A percentile compares a stretch with the other conserved stretches of the same genome.
These are phyloP conservation scores for Microplitis manilae DNA, from an alignment of 2,888 invertebrate species.

Conservation along the genomic window DNA sequence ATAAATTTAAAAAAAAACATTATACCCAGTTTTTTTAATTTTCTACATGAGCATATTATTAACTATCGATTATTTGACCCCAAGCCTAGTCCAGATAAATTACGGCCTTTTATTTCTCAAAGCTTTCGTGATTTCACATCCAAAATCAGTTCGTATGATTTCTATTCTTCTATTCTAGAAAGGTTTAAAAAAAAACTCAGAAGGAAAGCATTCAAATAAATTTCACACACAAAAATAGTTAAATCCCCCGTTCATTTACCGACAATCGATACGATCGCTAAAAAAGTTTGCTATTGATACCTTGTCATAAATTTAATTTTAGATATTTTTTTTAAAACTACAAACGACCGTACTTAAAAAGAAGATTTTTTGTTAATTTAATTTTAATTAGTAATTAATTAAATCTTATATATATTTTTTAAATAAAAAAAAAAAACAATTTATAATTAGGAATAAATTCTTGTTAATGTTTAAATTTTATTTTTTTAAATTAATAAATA, in stretches of 20 bases:
- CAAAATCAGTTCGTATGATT: no score
- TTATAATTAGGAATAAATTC: not conserved
- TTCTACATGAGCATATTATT: no score
- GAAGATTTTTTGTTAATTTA: not conserved
- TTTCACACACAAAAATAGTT: no score
- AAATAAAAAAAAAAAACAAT: constrained; percentile 19
- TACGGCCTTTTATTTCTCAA: not conserved
- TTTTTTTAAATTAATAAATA: constrained; percentile 25
- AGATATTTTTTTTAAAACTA: not conserved
- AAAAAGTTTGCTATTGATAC: not conserved
- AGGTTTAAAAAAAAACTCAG: no score
- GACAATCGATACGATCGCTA: no score
- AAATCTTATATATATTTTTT: constrained; percentile 35
- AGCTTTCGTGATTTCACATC: no score
- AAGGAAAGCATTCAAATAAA: no score
- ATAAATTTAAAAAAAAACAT: no score
- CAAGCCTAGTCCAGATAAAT: not conserved
- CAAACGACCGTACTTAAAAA: not conserved
- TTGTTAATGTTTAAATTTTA: constrained; percentile 19
- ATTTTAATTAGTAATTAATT: not conserved
- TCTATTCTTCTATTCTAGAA: no score
- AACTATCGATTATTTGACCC: no score
- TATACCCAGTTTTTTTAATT: no score
- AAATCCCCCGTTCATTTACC: no score
- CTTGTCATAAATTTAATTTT: not conserved